Percentiles rank a stretch among this genome's conserved stretches.
phyloP scores from a whole-genome alignment of 2,888 invertebrate genomes.

The Vandiemenella viatica region DNA sequence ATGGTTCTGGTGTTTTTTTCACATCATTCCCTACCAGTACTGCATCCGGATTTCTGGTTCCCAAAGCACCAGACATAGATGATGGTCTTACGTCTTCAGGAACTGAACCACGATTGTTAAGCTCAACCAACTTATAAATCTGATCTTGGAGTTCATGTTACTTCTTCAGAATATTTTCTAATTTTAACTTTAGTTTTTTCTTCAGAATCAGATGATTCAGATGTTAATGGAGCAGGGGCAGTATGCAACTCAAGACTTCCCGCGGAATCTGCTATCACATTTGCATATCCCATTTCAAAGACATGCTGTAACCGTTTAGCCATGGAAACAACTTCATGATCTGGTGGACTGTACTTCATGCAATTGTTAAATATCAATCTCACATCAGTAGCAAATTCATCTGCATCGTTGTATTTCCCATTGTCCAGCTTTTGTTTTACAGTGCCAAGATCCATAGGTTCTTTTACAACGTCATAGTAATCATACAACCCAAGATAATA shows the following conservation, averaged over 20 bases:
- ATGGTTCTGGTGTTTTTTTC: conserved; percentile 31
- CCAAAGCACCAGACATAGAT: conserved; percentile 26
- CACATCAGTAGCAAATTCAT: conserved; percentile 90
- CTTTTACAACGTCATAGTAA: conserved; percentile 96
- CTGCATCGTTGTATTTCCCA: conserved; percentile 80
- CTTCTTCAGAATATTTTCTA: conserved; percentile 71
- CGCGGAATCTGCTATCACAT: conserved; percentile 84
- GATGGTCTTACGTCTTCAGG: conserved; percentile 10
- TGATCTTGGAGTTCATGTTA: conserved; percentile 79
- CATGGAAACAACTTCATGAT: conserved; percentile 97
- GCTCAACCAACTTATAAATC: conserved; percentile 69
- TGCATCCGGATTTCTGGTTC: conserved; percentile 41
- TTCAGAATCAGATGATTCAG: conserved; percentile 55
- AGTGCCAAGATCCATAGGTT: conserved; percentile 99
- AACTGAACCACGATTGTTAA: conserved; percentile 19
- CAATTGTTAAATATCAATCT: conserved; percentile 98
- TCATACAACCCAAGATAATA: conserved; percentile 85
- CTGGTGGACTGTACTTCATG: conserved; percentile 97
- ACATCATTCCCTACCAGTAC: conserved; percentile 37
- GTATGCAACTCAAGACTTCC: conserved; percentile 21
- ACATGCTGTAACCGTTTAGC: conserved; percentile 94
- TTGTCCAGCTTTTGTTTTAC: conserved; percentile 95
- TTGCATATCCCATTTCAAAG: conserved; percentile 92
- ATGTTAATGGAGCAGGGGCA: conserved; percentile 55
- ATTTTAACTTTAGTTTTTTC: conserved; percentile 79